These are phyloP conservation scores for Drosophila flavopinicola DNA, from an alignment of 2,888 invertebrate species.

Conservation along the genomic window DNA sequence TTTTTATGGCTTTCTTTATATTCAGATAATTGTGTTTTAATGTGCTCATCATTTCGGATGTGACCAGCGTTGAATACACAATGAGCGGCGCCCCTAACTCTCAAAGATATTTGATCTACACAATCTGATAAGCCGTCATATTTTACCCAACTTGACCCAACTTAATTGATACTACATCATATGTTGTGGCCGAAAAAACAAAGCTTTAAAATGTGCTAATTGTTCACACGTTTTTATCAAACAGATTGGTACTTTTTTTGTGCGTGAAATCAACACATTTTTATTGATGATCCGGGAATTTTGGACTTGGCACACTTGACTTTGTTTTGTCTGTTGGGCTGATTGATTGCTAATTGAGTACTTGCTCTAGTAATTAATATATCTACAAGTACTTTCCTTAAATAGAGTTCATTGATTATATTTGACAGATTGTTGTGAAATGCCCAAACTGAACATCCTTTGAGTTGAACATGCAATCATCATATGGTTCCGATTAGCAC, in stretches of 20 bases:
- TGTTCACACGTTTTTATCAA: slow-evolving; percentile 34
- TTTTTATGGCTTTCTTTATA: slow-evolving; percentile 54
- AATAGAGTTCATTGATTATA: too few species aligned
- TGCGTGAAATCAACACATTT: neutral
- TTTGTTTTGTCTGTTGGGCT: neutral
- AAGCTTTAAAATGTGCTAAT: slow-evolving; percentile 48
- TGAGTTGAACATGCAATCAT: slow-evolving; percentile 17
- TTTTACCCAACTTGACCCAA: slow-evolving; percentile 7
- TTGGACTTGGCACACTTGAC: slow-evolving; percentile 12
- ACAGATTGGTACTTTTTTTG: neutral
- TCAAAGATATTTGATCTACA: slow-evolving; percentile 1
- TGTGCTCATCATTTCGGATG: slow-evolving; percentile 44
- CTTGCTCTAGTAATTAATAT: neutral
- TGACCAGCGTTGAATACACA: slow-evolving; percentile 44
- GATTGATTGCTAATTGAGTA: slow-evolving; percentile 3
- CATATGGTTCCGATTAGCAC: slow-evolving; percentile 40
- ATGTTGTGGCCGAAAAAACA: slow-evolving; percentile 32
- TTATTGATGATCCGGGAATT: slow-evolving; percentile 12
- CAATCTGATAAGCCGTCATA: neutral
- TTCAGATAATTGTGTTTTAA: slow-evolving; percentile 64
- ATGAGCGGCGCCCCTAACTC: slow-evolving; percentile 25
- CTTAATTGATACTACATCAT: slow-evolving; percentile 25
- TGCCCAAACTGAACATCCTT: slow-evolving; percentile 7
- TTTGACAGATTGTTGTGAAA: neutral
- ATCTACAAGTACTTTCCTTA: too few species aligned